These are phyloP conservation scores for Pogonomyrmex barbatus DNA, from an alignment of 1,140 invertebrate genomes.

Conservation along the genomic window DNA sequence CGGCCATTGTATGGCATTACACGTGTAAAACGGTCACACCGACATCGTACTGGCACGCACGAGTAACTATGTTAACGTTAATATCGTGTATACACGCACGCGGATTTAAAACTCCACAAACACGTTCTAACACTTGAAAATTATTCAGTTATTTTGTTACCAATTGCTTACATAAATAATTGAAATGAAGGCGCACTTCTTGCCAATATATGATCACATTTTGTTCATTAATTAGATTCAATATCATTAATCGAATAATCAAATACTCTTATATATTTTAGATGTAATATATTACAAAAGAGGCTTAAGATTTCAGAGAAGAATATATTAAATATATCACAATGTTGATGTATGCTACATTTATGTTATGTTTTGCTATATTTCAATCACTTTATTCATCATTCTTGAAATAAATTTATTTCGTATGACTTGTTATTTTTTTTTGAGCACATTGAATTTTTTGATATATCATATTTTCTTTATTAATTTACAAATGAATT, in stretches of 20 bases:
- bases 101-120: conserved; percentile 63
- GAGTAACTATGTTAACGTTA: conserved; percentile 71
- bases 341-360: background rate
- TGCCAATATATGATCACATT: background rate
- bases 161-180: background rate
- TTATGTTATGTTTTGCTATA: background rate
- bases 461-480: background rate
- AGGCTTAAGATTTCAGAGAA: background rate
- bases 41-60: conserved; percentile 70
- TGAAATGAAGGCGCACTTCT: conserved; percentile 4
- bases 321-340: conserved; percentile 5
- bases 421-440: background rate
- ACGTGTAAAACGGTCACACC: conserved; percentile 73
- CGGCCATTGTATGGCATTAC: conserved; percentile 74
- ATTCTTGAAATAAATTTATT: conserved; percentile 6
- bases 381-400: background rate
- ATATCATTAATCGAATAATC: background rate
- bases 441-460: background rate
- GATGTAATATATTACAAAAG: background rate
- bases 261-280: background rate
- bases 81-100: conserved; percentile 72
- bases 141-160: conserved; percentile 6
- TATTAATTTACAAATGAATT: background rate
- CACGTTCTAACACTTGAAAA: conserved; percentile 33
- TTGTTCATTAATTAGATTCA: background rate